A percentile compares a stretch with the other conserved stretches of the same genome.
phyloP scores from a whole-genome alignment of 2,113 vertebrate species.

The Sylvietta virens region DNA sequence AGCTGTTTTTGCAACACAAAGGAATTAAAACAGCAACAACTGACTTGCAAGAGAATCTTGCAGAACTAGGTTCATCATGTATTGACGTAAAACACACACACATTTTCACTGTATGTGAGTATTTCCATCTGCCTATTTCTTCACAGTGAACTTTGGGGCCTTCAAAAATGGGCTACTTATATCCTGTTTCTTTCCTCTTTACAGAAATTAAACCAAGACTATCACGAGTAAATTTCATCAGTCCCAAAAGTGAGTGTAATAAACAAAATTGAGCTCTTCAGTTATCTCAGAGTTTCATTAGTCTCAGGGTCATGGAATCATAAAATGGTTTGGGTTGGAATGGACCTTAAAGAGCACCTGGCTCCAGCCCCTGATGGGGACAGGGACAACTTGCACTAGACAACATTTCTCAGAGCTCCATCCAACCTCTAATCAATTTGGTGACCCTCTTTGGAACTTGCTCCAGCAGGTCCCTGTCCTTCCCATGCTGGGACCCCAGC shows the following conservation, averaged over 20 bases:
- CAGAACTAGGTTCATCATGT: neutral
- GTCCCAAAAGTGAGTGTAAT: neutral
- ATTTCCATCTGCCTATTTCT: neutral
- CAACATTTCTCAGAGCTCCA: neutral
- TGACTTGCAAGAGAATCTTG: neutral
- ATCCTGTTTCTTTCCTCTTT: neutral
- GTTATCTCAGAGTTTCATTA: neutral
- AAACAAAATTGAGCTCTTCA: neutral
- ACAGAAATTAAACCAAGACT: neutral
- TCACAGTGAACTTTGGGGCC: neutral
- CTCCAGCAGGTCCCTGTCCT: accelerated
- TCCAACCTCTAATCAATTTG: neutral
- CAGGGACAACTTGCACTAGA: neutral
- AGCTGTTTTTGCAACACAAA: neutral
- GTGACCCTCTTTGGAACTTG: neutral
- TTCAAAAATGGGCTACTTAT: neutral
- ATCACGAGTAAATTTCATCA: neutral
- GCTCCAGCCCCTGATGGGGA: neutral
- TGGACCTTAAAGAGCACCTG: neutral
- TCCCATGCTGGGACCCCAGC: neutral
- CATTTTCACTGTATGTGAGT: neutral
- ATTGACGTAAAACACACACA: neutral
- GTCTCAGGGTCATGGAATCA: neutral
- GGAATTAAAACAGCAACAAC: neutral
- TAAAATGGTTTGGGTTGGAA: neutral